Evolutionary conservation across 2,113 vertebrate species (phyloP), one percentile per base, ranked within the genome.

Genomic region (Albula glossodonta): DNA sequence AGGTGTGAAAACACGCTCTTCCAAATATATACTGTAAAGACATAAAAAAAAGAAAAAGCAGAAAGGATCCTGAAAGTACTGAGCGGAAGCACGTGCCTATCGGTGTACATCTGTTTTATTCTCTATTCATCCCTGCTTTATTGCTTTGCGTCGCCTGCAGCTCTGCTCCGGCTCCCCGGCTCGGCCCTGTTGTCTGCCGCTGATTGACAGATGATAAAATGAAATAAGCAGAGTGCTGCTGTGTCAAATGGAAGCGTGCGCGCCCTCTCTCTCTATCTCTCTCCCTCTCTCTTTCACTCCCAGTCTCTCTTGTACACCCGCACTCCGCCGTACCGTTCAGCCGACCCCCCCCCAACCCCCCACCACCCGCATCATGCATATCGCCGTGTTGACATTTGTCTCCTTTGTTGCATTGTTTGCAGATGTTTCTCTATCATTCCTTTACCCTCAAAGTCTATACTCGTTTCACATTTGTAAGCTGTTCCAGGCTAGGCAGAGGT

Each of bases 191-290:
- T 3, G 52, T 31, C 25, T 82, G 19, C 22, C 51, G 8, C 25
- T 60, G 52, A 82, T 5, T 57, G 52, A 82, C 81, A 60, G 81
- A 82, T 41, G 53, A 56, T 82, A 13, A 82, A 82, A 82, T 82
- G 52, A 82, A 82, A 41, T 31, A 56, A 56, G 51, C 81, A 56
- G 81, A 79, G 41, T 82, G 53, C 53, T 57, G 12, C 22, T 56
- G 50, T 82, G 81, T 41, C 81, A 82, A 50, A 82, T 41, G 52
- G 53, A 82, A 51, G 50, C 17, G 66, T 31, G n/a, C 49, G 31
- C 50, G 4, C n/a, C 51, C 17, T 78, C 66, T 82, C 25, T 82
- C 49, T 66, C 80, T 86, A 10, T 19, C 51, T 41, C 22, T 17
- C 57, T 66, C 25, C 25, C 50, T 84, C 15, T 48, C 66, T 82